Percentiles rank a stretch among this genome's conserved stretches.
phyloP scores from a whole-genome alignment of 1,140 invertebrate species.

The Trachymyrmex septentrionalis region DNA sequence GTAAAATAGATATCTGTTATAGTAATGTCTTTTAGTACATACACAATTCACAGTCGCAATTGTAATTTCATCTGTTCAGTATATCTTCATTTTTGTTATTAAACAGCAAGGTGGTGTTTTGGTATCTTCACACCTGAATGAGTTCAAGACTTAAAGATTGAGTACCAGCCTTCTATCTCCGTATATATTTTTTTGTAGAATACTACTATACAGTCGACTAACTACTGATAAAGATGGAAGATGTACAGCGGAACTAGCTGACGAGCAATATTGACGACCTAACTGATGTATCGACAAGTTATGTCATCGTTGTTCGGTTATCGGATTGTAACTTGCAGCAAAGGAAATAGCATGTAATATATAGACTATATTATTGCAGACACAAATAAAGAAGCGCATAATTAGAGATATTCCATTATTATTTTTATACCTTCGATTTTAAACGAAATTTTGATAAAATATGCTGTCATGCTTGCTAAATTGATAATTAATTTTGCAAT shows the following conservation, averaged over 20 bases:
- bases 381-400: neutral
- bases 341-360: neutral
- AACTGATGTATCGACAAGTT: conserved; percentile 39
- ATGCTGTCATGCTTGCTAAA: conserved; percentile 7
- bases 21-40: conserved; percentile 24
- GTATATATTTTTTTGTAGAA: conserved; percentile 52
- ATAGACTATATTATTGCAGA: conserved; percentile 25
- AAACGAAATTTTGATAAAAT: neutral
- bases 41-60: neutral
- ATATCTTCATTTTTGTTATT: conserved; percentile 62
- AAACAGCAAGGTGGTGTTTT: conserved; percentile 33
- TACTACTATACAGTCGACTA: conserved; percentile 19
- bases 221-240: conserved; percentile 69
- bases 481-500: conserved; percentile 43
- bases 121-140: conserved; percentile 70
- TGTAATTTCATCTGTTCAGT: conserved; percentile 38
- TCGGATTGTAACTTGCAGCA: conserved; percentile 3
- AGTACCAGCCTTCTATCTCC: conserved; percentile 56
- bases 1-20: neutral
- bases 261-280: conserved; percentile 60
- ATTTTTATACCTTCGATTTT: neutral
- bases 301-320: conserved; percentile 19
- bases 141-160: conserved; percentile 68
- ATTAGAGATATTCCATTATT: neutral
- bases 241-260: conserved; percentile 69